Percentiles rank a stretch among this genome's conserved stretches.
These are phyloP conservation scores for Drosophila persimilis DNA, from an alignment of 1,140 invertebrate genomes.

Conservation along the genomic window DNA sequence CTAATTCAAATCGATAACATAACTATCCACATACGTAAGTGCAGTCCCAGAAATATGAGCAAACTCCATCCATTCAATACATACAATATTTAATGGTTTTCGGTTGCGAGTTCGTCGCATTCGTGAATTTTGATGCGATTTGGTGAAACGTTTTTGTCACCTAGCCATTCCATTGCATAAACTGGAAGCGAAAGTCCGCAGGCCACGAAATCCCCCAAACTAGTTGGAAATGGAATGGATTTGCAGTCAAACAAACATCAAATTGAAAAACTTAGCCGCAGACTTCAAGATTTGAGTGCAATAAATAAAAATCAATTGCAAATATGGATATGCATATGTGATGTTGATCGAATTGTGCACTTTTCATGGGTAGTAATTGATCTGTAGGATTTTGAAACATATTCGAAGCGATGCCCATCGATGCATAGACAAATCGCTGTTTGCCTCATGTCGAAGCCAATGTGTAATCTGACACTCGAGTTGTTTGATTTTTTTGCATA, in stretches of 20 bases:
- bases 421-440: conserved; percentile 29
- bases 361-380: conserved; percentile 13
- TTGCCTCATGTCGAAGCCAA: conserved; percentile 15
- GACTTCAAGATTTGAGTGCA: conserved; percentile 21
- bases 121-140: conserved; percentile 46
- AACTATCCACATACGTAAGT: no score
- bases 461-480: conserved; percentile 29
- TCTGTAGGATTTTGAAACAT: conserved; percentile 26
- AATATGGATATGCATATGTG: not conserved
- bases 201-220: conserved; percentile 34
- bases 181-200: conserved; percentile 38
- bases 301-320: conserved; percentile 24
- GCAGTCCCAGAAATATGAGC: not conserved
- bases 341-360: conserved; percentile 1
- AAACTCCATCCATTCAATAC: conserved; percentile 25
- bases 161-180: conserved; percentile 47
- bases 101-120: conserved; percentile 7
- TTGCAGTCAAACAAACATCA: conserved; percentile 28
- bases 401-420: conserved; percentile 13
- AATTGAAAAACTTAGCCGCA: conserved; percentile 19
- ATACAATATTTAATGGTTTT: conserved; percentile 6
- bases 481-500: conserved; percentile 44
- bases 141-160: conserved; percentile 51
- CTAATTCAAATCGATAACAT: no score
- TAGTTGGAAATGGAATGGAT: conserved; percentile 23